Evolutionary conservation across 2,888 invertebrate genomes (phyloP), one percentile per base, ranked within the genome.

Genomic region (Drosophila cracens): DNA sequence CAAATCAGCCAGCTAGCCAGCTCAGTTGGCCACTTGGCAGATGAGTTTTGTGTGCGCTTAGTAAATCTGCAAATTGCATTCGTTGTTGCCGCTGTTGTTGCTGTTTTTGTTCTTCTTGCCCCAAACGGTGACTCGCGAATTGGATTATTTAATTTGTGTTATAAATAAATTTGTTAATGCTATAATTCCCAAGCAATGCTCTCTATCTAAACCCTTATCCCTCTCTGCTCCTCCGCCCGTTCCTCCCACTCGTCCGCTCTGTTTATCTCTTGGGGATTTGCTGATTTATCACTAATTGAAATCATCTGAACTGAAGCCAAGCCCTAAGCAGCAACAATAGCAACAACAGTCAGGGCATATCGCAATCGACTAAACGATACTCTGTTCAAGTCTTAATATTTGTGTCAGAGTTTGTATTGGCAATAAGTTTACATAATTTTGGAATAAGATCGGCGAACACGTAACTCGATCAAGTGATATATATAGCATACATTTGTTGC

Each of bases 161-260:
- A 87, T 89, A 87, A 87, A 89, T 89, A 87, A 87, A 87, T 87
- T 89, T 89, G 81, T 87, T 82, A 79, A 79, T 75, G 68, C 68
- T 69, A 71, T 75, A 79, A 79, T 79, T 75, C 51, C 61, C 33
- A 54, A 64, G 74, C 64, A 51, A 51, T 65, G 29, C 57, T 58
- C 59, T 58, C 53, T 43, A 34, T 36, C 38, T 56, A 27, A n/a
- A 11, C n/a, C 57, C 27, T 31, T 18, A 8, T 16, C 34, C 11
- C 29, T 13, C 13, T 13, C 13, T 13, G 25, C 27, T 7, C 8
- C 16, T 3, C 10, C 21, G 2, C 13, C 13, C n/a, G 36, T 31
- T 31, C 27, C 29, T 29, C 2, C 13, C 21, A 13, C 27, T 18
- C 27, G 8, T 25, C 38, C 27, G 27, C 56, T 56, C 13, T 40